A percentile compares a stretch with the other conserved stretches of the same genome.
phyloP scores from a whole-genome alignment of 2,113 vertebrate species.

The Bufo gargarizans region DNA sequence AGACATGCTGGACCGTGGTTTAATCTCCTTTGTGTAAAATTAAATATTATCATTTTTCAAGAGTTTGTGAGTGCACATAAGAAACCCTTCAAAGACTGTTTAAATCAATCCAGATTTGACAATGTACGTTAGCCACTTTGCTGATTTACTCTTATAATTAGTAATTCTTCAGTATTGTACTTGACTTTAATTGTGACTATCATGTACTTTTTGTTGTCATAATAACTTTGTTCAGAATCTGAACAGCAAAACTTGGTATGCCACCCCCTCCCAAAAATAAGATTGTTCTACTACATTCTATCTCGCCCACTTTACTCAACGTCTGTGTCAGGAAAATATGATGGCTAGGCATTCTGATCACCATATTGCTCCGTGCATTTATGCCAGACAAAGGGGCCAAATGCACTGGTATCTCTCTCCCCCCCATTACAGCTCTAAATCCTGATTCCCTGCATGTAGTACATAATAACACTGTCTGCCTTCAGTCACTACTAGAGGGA shows the following conservation, averaged over 20 bases:
- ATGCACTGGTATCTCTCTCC: too few relatives aligned
- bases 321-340: too few relatives aligned
- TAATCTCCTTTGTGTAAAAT: conserved; percentile 37
- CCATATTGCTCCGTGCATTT: too few relatives aligned
- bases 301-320: too few relatives aligned
- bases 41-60: conserved; percentile 29
- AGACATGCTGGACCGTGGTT: conserved; percentile 1
- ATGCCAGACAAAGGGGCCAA: too few relatives aligned
- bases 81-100: background rate
- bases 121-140: conserved; percentile 10
- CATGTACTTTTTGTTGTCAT: background rate
- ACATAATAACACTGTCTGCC: too few relatives aligned
- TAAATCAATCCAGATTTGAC: conserved; percentile 29
- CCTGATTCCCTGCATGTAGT: too few relatives aligned
- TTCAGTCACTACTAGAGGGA: too few relatives aligned
- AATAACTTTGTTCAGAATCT: background rate
- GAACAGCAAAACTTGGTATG: background rate
- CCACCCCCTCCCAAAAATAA: too few relatives aligned
- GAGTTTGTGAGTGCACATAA: conserved; percentile 7
- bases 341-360: too few relatives aligned
- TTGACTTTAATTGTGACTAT: conserved; percentile 15
- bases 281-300: too few relatives aligned
- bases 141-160: conserved; percentile 67
- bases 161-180: conserved; percentile 53
- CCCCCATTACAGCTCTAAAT: too few relatives aligned